Percentiles rank a stretch among this genome's conserved stretches.
These are phyloP conservation scores for Crematogaster levior DNA, from an alignment of 2,888 invertebrate species.

Conservation along the genomic window DNA sequence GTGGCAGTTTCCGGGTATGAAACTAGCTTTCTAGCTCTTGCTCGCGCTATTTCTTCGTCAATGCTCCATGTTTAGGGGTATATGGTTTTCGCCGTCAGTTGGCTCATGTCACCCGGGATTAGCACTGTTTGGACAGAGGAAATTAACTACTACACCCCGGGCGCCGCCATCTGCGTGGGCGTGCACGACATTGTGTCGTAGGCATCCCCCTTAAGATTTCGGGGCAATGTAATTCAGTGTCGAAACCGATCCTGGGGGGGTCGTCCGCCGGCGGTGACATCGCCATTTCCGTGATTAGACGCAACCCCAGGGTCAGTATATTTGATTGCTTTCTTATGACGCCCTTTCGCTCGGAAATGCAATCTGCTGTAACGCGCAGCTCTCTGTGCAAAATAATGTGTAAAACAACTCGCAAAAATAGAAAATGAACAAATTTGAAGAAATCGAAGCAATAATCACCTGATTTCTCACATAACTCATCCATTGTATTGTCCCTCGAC, in stretches of 20 bases:
- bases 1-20: conserved; percentile 54
- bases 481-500: background rate
- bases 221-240: conserved; percentile 74
- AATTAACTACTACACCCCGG: conserved; percentile 83
- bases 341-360: conserved; percentile 55
- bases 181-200: conserved; percentile 80
- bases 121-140: conserved; percentile 85
- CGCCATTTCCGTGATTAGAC: conserved; percentile 76
- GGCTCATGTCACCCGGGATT: conserved; percentile 85
- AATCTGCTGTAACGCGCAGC: background rate
- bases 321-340: conserved; percentile 57
- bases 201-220: conserved; percentile 76
- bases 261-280: conserved; percentile 62
- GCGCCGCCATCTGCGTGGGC: conserved; percentile 79
- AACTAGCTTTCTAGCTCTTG: conserved; percentile 54
- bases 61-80: conserved; percentile 62
- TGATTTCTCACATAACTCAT: background rate
- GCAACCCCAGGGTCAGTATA: conserved; percentile 58
- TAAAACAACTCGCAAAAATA: background rate
- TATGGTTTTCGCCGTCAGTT: conserved; percentile 79
- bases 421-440: background rate
- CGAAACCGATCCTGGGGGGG: conserved; percentile 74
- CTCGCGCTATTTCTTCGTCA: conserved; percentile 15
- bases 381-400: background rate
- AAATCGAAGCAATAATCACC: background rate